Evolutionary conservation across 2,797 vertebrate species (phyloP), one percentile per base, ranked within the genome.

Genomic region (Neostethus bicornis): DNA sequence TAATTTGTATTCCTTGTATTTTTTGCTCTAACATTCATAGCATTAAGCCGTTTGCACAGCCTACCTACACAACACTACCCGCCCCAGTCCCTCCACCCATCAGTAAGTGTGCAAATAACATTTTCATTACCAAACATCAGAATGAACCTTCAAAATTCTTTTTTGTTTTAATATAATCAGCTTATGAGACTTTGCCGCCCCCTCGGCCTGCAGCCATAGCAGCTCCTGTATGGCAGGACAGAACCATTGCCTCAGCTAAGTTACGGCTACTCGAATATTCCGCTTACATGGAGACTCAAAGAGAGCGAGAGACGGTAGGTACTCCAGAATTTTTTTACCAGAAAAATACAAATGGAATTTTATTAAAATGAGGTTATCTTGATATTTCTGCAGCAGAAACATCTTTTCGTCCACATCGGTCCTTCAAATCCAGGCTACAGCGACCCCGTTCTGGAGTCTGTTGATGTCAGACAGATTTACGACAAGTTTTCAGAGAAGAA

Each of bases 401-500:
- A 98, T 88, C 92, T 97, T 86, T 98, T 97, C 14, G 95, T 98
- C 66, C 96, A 97, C 89, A 96, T 98, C 21, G 94, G 94, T 53
- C 95, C 96, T 80, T 95, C 94, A 0, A 96, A 95, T 85, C 94
- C 95, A 1, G 93, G 94, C 20, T 96, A 95, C 91, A 95, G 89
- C 0, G 96, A 97, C 74, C 96, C 95, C 0, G 91, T 95, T n/a
- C 83, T 97, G 89, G 96, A 97, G 83, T 96, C 95, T 0, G 95
- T 97, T 66, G 96, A 98, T 4, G 94, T 98, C 60, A 94, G 96
- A 67, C 96, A 98, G 92, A 98, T 98, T 90, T 98, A 98, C 0
- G 96, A 98, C 90, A 98, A 98, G 79, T 97, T 98, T 71, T 95
- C 95, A 0, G 95, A 98, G 92, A 98, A 96, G 85, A 98, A 97